A percentile compares a stretch with the other conserved stretches of the same genome.
These are phyloP conservation scores for Melanostoma scalare DNA, from an alignment of 2,888 invertebrate genomes.

Conservation along the genomic window DNA sequence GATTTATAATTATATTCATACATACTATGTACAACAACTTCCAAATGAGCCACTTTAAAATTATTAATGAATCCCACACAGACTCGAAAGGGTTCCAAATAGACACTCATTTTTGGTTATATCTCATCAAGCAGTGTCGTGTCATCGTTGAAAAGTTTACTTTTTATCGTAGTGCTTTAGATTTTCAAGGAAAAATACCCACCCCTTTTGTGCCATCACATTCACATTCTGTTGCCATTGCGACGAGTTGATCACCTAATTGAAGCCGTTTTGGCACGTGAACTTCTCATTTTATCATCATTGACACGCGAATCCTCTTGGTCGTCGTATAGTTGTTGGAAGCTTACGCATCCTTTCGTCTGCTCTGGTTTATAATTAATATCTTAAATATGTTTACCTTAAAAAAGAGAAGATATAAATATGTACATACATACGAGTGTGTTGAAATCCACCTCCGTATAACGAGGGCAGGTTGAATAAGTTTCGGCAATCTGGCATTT, in stretches of 20 bases:
- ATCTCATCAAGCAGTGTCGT: conserved; percentile 47
- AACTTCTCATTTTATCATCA: conserved; percentile 28
- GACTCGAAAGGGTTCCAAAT: conserved; percentile 9
- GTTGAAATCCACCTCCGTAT: neutral
- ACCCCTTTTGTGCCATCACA: neutral
- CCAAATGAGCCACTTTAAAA: conserved; percentile 60
- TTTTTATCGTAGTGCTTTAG: conserved; percentile 12
- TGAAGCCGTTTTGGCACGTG: conserved; percentile 43
- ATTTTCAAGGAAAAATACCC: conserved; percentile 8
- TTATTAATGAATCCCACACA: conserved; percentile 58
- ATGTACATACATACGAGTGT: neutral
- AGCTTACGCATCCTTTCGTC: conserved; percentile 25
- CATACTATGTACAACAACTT: conserved; percentile 25
- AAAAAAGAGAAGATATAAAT: conserved; percentile 11
- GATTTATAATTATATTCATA: conserved; percentile 9
- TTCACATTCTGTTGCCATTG: neutral
- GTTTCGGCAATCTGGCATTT: conserved; percentile 50
- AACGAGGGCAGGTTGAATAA: conserved; percentile 47
- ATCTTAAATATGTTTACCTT: conserved; percentile 49
- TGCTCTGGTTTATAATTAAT: conserved; percentile 52
- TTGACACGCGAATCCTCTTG: conserved; percentile 19
- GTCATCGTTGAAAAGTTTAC: conserved; percentile 32
- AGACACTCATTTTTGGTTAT: conserved; percentile 47
- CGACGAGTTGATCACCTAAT: conserved; percentile 33
- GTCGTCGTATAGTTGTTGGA: neutral